Evolutionary conservation across 2,888 invertebrate genomes (phyloP).

Genomic region (Dione juno): DNA sequence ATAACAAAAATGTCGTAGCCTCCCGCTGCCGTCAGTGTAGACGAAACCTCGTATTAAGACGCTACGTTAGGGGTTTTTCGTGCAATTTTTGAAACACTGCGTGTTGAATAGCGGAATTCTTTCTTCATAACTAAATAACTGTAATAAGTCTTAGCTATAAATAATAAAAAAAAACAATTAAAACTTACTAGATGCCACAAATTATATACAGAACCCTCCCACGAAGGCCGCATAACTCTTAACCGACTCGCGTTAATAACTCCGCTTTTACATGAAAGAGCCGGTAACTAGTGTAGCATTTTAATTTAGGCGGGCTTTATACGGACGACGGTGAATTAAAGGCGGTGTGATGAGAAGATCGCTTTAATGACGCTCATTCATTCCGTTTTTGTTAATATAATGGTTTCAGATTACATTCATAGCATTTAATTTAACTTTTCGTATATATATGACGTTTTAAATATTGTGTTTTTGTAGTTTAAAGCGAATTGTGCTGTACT

Average conservation of each 20-base stretch:
- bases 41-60: too few relatives aligned
- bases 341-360: slow-evolving; percentile 40
- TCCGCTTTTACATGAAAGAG: slow-evolving; percentile 40
- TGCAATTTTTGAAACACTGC: too few relatives aligned
- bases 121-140: too few relatives aligned
- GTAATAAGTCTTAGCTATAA: too few relatives aligned
- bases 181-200: background rate
- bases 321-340: slow-evolving; percentile 42
- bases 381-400: slow-evolving; percentile 37
- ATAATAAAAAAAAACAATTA: too few relatives aligned
- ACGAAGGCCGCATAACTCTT: slow-evolving; percentile 5
- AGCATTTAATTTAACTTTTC: slow-evolving; percentile 22
- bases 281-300: slow-evolving; percentile 45
- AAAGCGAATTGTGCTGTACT: too few relatives aligned
- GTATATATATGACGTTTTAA: background rate
- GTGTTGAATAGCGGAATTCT: too few relatives aligned
- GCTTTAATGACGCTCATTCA: slow-evolving; percentile 42
- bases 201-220: background rate
- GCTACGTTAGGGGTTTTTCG: too few relatives aligned
- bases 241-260: slow-evolving; percentile 40
- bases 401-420: slow-evolving; percentile 26
- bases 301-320: slow-evolving; percentile 47
- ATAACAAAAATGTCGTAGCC: too few relatives aligned
- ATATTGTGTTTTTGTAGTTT: background rate
- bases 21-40: too few relatives aligned